Evolutionary conservation across 1,140 invertebrate species (phyloP), one percentile per base, ranked within the genome.

Genomic region (Babylonia areolata): DNA sequence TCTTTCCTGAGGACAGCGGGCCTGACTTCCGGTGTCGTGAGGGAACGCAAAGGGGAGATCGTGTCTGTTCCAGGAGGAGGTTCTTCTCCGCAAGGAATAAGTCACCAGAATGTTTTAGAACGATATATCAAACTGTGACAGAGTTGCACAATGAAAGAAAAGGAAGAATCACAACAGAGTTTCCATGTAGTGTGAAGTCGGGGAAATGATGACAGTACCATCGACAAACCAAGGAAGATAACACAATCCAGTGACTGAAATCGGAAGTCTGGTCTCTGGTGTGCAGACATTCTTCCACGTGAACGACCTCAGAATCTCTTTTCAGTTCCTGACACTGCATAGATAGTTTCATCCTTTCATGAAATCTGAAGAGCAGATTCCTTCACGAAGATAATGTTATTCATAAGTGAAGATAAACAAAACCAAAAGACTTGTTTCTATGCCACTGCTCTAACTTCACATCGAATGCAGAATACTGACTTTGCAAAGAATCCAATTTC

Each of bases 1-100:
- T 69, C 85, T 88, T 33, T 88, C 87, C 80, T 88, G 82, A 84
- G 79, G 46, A 51, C 9, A 17, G 46, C 9, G 2, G 46, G 46
- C 17, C 9, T 51, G n/a, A n/a, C n/a, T n/a, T n/a, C n/a, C n/a
- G n/a, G n/a, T n/a, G n/a, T n/a, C n/a, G n/a, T n/a, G n/a, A 51
- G 46, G 20, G 46, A 51, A 51, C 9, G 9, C 9, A 20, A 51
- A 51, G 46, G 9, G 46, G 46, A 51, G 20, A 20, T 51, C 20
- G 46, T 11, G 20, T 11, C 46, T 11, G 46, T 11, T 51, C 46
- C 17, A n/a, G 28, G 6, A 64, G 0, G 58, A 23, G 15, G 5
- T 12, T 23, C 5, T 28, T n/a, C 17, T 6, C 28, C 28, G 5
- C 28, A 23, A 64, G 15, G 58, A 23, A 23, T 5, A 11, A 64